Percentiles rank a stretch among this genome's conserved stretches.
Conservation (phyloP, 2,888 invertebrate species). For the Tachina lurida region DNA sequence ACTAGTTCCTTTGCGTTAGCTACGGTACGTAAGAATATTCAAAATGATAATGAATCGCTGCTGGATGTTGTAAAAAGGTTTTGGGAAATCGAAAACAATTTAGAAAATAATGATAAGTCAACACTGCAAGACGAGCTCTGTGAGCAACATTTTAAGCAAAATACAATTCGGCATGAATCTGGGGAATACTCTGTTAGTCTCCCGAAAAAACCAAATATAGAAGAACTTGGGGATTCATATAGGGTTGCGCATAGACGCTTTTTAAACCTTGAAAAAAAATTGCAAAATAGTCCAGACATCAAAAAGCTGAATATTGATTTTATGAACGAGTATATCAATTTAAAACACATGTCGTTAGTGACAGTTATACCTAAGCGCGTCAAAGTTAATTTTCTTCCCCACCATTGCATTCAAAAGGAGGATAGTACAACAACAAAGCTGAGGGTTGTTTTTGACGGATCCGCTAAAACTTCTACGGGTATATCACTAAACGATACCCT, state of each 20-base stretch:
- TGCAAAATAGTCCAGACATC: slow-evolving; percentile 30
- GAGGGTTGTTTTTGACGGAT: slow-evolving; percentile 28
- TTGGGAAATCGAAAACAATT: slow-evolving; percentile 67
- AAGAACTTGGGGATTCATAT: slow-evolving; percentile 57
- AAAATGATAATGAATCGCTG: neutral
- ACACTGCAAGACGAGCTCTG: too few relatives aligned
- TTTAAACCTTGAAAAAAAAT: slow-evolving; percentile 51
- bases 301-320: slow-evolving; percentile 34
- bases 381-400: slow-evolving; percentile 42
- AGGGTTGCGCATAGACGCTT: slow-evolving; percentile 49
- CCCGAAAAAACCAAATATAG: slow-evolving; percentile 10
- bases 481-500: slow-evolving; percentile 41
- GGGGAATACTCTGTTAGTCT: neutral
- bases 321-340: slow-evolving; percentile 52
- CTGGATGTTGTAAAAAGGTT: slow-evolving; percentile 48
- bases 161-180: too few relatives aligned
- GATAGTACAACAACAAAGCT: slow-evolving; percentile 37
- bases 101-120: neutral
- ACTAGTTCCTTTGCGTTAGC: slow-evolving; percentile 7
- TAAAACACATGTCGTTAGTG: slow-evolving; percentile 1
- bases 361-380: neutral
- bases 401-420: slow-evolving; percentile 31
- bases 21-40: neutral
- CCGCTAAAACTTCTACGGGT: slow-evolving; percentile 38
- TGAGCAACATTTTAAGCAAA: too few relatives aligned